Evolutionary conservation across 2,113 vertebrate genomes (phyloP).

Genomic region (Stigmatopora nigra): DNA sequence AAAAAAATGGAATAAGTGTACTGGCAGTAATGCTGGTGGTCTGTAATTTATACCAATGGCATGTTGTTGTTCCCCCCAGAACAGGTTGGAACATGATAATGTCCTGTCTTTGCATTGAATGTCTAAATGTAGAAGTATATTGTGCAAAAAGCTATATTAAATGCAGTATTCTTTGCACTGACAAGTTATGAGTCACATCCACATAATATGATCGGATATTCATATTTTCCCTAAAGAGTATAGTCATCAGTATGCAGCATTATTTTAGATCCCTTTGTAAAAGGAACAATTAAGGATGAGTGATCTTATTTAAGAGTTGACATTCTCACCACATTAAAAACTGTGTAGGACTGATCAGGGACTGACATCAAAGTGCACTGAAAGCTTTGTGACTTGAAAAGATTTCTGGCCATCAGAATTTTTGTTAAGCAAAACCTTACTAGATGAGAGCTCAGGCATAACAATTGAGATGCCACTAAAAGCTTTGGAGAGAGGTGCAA

Average conservation of each 20-base stretch:
- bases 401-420: slow-evolving; percentile 23
- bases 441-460: slow-evolving; percentile 30
- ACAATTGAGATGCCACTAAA: slow-evolving; percentile 49
- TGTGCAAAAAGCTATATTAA: not conserved
- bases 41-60: slow-evolving; percentile 39
- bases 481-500: slow-evolving; percentile 52
- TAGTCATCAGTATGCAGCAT: not conserved
- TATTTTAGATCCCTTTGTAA: not conserved
- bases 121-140: not conserved
- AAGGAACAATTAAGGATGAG: not conserved
- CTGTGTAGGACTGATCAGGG: slow-evolving; percentile 13
- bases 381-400: slow-evolving; percentile 20
- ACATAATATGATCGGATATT: not conserved
- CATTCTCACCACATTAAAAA: slow-evolving; percentile 11
- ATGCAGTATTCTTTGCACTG: not conserved
- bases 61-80: not conserved
- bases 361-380: slow-evolving; percentile 13
- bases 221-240: not conserved
- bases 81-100: not conserved
- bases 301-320: not conserved
- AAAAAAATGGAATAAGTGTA: slow-evolving; percentile 15
- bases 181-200: not conserved
- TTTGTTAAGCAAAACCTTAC: slow-evolving; percentile 30
- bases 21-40: slow-evolving; percentile 29
- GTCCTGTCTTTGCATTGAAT: not conserved